Percentiles rank a stretch among this genome's conserved stretches.
phyloP scores from a whole-genome alignment of 2,888 invertebrate genomes.

The Petrophora chlorosata region DNA sequence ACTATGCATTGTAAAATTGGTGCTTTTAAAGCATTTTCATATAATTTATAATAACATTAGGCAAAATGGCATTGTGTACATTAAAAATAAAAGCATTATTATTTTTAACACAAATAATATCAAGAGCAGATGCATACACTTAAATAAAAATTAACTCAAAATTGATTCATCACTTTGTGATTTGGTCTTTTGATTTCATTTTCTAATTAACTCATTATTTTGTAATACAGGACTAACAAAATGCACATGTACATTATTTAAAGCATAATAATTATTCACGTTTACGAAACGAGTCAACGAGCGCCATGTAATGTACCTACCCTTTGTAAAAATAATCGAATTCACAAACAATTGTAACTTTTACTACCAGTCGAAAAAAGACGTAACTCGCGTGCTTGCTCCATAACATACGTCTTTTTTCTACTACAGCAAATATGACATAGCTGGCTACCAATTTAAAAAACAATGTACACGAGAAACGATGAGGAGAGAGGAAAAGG shows the following conservation, averaged over 20 bases:
- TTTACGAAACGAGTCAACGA: constrained; percentile 44
- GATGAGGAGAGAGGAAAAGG: constrained; percentile 53
- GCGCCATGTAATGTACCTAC: constrained; percentile 45
- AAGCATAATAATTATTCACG: constrained; percentile 54
- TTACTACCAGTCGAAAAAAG: constrained; percentile 33
- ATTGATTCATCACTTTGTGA: constrained; percentile 78
- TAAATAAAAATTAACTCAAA: constrained; percentile 64
- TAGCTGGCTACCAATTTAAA: constrained; percentile 29
- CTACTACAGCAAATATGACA: constrained; percentile 1
- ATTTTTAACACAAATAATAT: constrained; percentile 81
- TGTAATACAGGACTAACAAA: constrained; percentile 64
- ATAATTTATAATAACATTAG: constrained; percentile 84
- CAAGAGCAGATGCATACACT: constrained; percentile 76
- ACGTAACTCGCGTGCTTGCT: constrained; percentile 6
- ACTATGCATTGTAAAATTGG: constrained; percentile 83
- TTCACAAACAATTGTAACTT: constrained; percentile 37
- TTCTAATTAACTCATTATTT: constrained; percentile 42
- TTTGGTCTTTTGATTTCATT: constrained; percentile 69
- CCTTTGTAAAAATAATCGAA: constrained; percentile 44
- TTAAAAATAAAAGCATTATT: constrained; percentile 81
- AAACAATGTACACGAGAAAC: constrained; percentile 44
- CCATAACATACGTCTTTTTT: constrained; percentile 6
- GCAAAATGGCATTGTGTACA: constrained; percentile 84
- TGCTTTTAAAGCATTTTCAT: constrained; percentile 83
- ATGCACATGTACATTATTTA: constrained; percentile 67